Evolutionary conservation across 1,140 invertebrate genomes (phyloP), one percentile per base, ranked within the genome.

Genomic region (Trialeurodes vaporariorum): DNA sequence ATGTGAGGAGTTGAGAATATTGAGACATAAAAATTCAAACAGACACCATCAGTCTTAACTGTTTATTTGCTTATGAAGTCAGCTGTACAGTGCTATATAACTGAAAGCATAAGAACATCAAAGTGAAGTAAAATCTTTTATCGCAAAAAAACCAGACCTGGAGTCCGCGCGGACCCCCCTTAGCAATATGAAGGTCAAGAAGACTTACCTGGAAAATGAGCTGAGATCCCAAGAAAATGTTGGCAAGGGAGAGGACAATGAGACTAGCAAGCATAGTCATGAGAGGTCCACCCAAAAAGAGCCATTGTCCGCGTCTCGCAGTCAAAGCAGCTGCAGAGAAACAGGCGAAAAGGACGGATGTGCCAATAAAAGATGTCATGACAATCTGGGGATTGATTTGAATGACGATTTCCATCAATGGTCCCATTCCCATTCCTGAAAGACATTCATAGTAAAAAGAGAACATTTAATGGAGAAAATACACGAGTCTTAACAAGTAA

Each of bases 241-340:
- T 96, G 23, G 88, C 81, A 13, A 98, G 76, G 11, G 87, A 85
- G 71, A 93, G 80, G 1, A 95, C 70, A 24, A 93, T 80, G 78
- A 97, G 83, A 63, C 87, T 85, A 61, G 87, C 87, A 17, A 97
- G 79, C 17, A 89, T 79, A 59, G 93, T 93, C 78, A 94, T 86
- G 24, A 98, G 81, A 66, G 88, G 85, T 1, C 86, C 89, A 63
- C 88, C 91, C 25, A 93, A 83, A 76, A 90, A 96, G 11, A 98
- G 78, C 84, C 87, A 98, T 72, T 87, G 86, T 63, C 94, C 91
- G 70, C 91, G 84, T 67, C 89, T 85, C 62, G 89, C 91, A 70
- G 93, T 82, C 71, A 98, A 82, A 2, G 96, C 87, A 59, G 90
- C 86, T 71, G 97, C 76, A 22, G 91, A 90, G 79, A 98, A 96